Evolutionary conservation across 2,797 vertebrate genomes (phyloP).

Genomic region (Tapera naevia): DNA sequence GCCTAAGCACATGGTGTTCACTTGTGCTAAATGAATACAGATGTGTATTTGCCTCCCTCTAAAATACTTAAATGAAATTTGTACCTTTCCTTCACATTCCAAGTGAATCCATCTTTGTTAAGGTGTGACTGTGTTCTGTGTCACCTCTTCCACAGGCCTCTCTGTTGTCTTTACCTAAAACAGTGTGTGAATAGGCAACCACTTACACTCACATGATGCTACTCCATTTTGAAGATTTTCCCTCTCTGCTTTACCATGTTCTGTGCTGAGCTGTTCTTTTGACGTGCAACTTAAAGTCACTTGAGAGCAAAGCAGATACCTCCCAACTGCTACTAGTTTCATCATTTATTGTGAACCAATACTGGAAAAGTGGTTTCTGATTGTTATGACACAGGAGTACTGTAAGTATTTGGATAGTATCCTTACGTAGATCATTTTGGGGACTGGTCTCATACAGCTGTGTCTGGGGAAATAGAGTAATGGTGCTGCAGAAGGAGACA

Average conservation of each 20-base stretch:
- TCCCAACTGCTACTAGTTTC: background rate
- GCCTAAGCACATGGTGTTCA: background rate
- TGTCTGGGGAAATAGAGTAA: background rate
- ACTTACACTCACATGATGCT: background rate
- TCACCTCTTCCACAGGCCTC: background rate
- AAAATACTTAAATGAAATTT: background rate
- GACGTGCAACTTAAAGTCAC: background rate
- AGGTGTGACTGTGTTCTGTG: background rate
- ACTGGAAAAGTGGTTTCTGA: background rate
- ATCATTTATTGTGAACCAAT: background rate
- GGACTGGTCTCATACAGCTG: background rate
- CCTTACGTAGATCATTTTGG: background rate
- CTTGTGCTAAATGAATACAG: background rate
- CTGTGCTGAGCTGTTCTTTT: background rate
- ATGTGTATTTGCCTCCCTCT: background rate
- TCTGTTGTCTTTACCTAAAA: background rate
- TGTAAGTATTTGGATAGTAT: background rate
- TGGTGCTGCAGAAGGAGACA: background rate
- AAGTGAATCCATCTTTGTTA: background rate
- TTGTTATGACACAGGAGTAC: background rate
- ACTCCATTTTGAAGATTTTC: background rate
- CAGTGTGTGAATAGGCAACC: background rate
- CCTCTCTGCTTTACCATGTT: background rate
- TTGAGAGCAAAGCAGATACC: background rate
- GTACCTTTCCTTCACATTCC: background rate